phyloP scores from a whole-genome alignment of 1,140 invertebrate genomes.

The Hypsibius dujardini region DNA sequence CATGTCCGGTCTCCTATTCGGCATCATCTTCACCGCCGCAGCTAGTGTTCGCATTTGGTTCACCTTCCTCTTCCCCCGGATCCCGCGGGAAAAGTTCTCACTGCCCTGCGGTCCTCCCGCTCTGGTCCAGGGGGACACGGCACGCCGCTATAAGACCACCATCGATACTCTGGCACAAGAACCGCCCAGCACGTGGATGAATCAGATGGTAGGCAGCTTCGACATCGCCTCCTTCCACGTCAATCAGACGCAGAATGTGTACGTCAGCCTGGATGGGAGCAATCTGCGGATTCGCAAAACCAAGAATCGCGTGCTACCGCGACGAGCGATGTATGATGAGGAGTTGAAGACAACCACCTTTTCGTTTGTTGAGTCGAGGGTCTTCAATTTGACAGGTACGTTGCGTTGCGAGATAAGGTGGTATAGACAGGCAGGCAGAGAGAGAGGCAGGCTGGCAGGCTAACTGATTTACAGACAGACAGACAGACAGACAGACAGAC shows the following conservation, averaged over 20 bases:
- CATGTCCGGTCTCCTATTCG: neutral
- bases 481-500: too few species aligned
- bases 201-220: conserved; percentile 30
- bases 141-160: neutral
- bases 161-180: too few species aligned
- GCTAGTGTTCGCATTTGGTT: conserved; percentile 5
- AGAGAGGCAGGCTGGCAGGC: too few species aligned
- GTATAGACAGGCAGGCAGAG: too few species aligned
- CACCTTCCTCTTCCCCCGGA: neutral
- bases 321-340: conserved; percentile 33
- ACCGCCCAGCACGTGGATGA: conserved; percentile 29
- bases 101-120: neutral
- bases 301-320: conserved; percentile 28
- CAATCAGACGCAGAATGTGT: conserved; percentile 32
- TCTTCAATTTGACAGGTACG: conserved; percentile 30
- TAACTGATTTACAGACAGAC: too few species aligned
- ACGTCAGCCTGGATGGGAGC: conserved; percentile 30
- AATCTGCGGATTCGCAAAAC: conserved; percentile 30
- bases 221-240: conserved; percentile 32
- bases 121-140: neutral
- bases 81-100: neutral
- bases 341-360: conserved; percentile 22
- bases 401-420: too few species aligned
- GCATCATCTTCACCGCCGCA: conserved; percentile 1
- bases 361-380: conserved; percentile 31